Percentiles rank a stretch among this genome's conserved stretches.
Evolutionary conservation across 2,113 vertebrate genomes (phyloP).

Genomic region (Ophthalmolycus amberensis): DNA sequence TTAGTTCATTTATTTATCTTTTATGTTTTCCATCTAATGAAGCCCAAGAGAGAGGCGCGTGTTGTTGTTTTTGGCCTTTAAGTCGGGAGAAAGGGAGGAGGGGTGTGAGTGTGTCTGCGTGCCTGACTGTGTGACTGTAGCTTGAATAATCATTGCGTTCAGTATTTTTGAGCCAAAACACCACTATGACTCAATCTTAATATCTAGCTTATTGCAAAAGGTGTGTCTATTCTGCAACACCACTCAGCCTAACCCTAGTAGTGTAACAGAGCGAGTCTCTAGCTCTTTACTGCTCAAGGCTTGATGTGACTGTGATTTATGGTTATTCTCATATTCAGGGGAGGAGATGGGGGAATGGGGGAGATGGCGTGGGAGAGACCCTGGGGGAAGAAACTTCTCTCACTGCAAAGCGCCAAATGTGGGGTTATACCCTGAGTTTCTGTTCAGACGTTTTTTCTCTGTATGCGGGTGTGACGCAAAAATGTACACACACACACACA

Average conservation of each 20-base stretch:
- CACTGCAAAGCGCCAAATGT: slow-evolving; percentile 56
- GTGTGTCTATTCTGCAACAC: slow-evolving; percentile 29
- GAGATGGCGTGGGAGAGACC: slow-evolving; percentile 63
- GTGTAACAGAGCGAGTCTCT: slow-evolving; percentile 10
- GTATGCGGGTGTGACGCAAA: slow-evolving; percentile 8
- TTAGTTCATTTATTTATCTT: slow-evolving; percentile 87
- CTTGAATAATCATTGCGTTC: slow-evolving; percentile 57
- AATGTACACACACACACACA: slow-evolving; percentile 1
- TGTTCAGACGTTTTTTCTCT: slow-evolving; percentile 24
- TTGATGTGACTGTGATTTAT: slow-evolving; percentile 61
- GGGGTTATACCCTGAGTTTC: slow-evolving; percentile 55
- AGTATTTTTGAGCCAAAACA: slow-evolving; percentile 35
- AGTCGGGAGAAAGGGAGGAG: slow-evolving; percentile 39
- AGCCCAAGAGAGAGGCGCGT: slow-evolving; percentile 73
- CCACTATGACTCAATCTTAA: slow-evolving; percentile 39
- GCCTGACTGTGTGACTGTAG: slow-evolving; percentile 58
- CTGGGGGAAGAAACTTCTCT: slow-evolving; percentile 52
- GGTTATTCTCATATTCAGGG: slow-evolving; percentile 43
- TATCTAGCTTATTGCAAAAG: slow-evolving; percentile 42
- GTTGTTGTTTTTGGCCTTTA: slow-evolving; percentile 80
- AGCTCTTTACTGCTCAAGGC: not conserved
- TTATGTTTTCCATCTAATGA: slow-evolving; percentile 80
- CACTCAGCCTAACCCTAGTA: not conserved
- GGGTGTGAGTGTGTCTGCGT: slow-evolving; percentile 55
- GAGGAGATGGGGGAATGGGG: slow-evolving; percentile 23